Conservation (phyloP, 2,888 invertebrate species). For the Prenolepis imparis region DNA sequence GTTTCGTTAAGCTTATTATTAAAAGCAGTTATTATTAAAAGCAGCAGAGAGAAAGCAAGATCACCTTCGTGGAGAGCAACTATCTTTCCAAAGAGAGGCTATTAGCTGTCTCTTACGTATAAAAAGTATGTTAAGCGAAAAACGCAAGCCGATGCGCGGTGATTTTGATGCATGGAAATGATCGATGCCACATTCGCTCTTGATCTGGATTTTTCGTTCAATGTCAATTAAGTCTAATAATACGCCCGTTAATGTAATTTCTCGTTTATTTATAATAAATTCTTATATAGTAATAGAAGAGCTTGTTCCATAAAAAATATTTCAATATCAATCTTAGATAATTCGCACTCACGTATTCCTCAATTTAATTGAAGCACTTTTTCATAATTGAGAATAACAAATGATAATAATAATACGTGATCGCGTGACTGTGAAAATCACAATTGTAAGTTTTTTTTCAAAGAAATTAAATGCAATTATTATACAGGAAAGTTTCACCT, state of each 20-base stretch:
- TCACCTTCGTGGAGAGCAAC: slow-evolving; percentile 54
- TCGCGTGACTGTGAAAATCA: background rate
- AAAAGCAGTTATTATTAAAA: slow-evolving; percentile 55
- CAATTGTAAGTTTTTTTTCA: background rate
- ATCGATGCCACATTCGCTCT: slow-evolving; percentile 34
- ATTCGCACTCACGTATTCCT: background rate
- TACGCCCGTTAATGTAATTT: background rate
- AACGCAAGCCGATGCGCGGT: slow-evolving; percentile 53
- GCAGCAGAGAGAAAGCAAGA: slow-evolving; percentile 72
- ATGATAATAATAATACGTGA: background rate
- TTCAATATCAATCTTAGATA: slow-evolving; percentile 8
- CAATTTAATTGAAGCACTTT: background rate
- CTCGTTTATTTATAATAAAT: background rate
- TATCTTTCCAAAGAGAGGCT: slow-evolving; percentile 67
- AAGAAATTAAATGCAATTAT: slow-evolving; percentile 34
- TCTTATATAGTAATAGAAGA: background rate
- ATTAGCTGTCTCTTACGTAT: slow-evolving; percentile 42
- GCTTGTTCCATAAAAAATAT: background rate
- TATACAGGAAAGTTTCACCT: slow-evolving; percentile 34
- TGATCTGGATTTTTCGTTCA: slow-evolving; percentile 11
- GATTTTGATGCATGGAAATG: slow-evolving; percentile 62
- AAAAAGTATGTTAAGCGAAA: slow-evolving; percentile 40
- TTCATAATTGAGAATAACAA: background rate
- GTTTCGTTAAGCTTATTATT: slow-evolving; percentile 49
- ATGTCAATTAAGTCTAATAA: slow-evolving; percentile 29